Evolutionary conservation across 2,888 invertebrate genomes (phyloP), one percentile per base, ranked within the genome.

Genomic region (Diarsia mendica): DNA sequence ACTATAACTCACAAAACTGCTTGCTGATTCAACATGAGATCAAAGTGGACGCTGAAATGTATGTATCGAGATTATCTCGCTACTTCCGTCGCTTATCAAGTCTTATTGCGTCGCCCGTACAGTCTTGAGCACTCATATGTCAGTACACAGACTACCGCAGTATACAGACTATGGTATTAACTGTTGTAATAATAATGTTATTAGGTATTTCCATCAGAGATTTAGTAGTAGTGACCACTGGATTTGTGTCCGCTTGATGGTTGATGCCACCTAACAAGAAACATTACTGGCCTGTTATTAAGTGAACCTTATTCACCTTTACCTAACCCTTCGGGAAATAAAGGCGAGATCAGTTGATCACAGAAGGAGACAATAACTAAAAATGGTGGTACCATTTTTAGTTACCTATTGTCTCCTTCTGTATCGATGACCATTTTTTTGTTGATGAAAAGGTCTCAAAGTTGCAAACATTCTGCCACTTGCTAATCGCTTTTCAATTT

Each of bases 11-110:
- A 67, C 39, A 78, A 66, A 71, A 20, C 66, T 72, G 74, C 20
- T 77, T 55, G 69, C 67, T 61, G 39, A 78, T 75, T 82, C 82
- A 48, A 82, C 63, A 48, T 66, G 53, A 75, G 72, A 68, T 80
- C 67, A 86, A 80, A 67, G 74, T 71, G 74, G 72, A 79, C 72
- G 55, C 66, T 63, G 65, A 75, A 74, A 75, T 72, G 60, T 69
- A 82, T 78, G 81, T 82, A 71, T 66, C 20, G n/a, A 75, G 80
- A 82, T 86, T 81, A 88, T 81, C 82, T 88, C 23, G 60, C 60
- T 71, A 81, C 78, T 86, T 86, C 85, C 84, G 79, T 53, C 58
- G 86, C 72, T 84, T 86, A 79, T 68, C 66, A 68, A 81, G 77
- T 82, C 78, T 23, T 46, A 64, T 67, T 51, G 75, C 85, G 79